A percentile compares a stretch with the other conserved stretches of the same genome.
Conservation (phyloP, 2,888 invertebrate species). For the Punctoribates punctum region DNA sequence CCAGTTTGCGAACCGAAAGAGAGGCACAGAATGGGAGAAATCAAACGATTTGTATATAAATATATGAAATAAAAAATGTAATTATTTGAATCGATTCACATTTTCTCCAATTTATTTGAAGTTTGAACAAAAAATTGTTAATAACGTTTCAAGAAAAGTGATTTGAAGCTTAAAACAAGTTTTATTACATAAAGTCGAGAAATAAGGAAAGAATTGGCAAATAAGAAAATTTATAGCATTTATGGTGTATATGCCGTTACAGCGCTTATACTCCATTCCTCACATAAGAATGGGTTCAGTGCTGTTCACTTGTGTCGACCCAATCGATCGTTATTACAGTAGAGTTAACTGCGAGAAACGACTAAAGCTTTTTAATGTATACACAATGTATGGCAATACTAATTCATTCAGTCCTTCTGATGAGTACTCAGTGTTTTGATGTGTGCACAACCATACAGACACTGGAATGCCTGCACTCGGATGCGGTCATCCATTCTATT, state of each 20-base stretch:
- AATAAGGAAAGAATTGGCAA: conserved; percentile 14
- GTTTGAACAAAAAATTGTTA: conserved; percentile 26
- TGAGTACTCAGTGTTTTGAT: background rate
- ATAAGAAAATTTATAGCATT: conserved; percentile 33
- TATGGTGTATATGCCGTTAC: conserved; percentile 10
- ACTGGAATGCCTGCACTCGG: too few relatives aligned
- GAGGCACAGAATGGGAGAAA: background rate
- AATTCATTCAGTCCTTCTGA: conserved; percentile 17
- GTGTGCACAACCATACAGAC: too few relatives aligned
- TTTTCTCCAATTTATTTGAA: conserved; percentile 26
- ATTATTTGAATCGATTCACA: conserved; percentile 35
- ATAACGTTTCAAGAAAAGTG: conserved; percentile 28
- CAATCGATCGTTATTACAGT: conserved; percentile 29
- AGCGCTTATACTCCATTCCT: conserved; percentile 1
- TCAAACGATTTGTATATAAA: background rate
- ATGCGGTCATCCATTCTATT: too few relatives aligned
- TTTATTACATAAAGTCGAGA: conserved; percentile 33
- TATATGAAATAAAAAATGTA: conserved; percentile 32
- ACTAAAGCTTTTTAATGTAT: background rate
- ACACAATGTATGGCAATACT: conserved; percentile 1
- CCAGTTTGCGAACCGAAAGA: background rate
- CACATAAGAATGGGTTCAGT: background rate
- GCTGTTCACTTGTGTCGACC: background rate
- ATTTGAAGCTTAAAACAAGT: conserved; percentile 22
- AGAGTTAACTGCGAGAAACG: conserved; percentile 14